Evolutionary conservation across 2,797 vertebrate species (phyloP).

Genomic region (Protonibea diacanthus): DNA sequence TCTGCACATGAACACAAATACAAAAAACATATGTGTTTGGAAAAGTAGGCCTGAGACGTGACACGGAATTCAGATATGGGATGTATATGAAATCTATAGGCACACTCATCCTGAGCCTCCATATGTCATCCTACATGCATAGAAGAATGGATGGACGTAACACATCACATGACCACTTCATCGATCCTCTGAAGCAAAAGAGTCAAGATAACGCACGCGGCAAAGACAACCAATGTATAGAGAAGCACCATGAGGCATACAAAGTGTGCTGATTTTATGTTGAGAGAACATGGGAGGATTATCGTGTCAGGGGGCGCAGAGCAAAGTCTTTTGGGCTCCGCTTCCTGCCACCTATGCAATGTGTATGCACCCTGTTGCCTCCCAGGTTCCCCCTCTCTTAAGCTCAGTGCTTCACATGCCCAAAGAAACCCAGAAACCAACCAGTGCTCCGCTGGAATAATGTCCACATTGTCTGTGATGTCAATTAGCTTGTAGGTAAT

Average conservation of each 20-base stretch:
- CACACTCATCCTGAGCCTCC: not conserved
- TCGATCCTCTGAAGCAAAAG: not conserved
- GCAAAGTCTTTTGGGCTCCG: not conserved
- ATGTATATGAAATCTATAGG: not conserved
- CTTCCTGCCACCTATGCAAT: not conserved
- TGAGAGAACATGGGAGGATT: not conserved
- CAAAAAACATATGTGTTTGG: not conserved
- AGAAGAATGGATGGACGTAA: not conserved
- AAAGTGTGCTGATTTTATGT: not conserved
- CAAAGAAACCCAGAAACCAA: not conserved
- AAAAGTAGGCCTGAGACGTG: not conserved
- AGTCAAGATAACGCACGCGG: not conserved
- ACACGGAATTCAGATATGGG: conserved; percentile 17
- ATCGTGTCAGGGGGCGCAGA: not conserved
- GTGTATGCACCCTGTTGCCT: conserved; percentile 2
- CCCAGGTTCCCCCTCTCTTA: not conserved
- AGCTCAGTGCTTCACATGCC: too few species aligned
- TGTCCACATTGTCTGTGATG: not conserved
- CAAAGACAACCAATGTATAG: conserved; percentile 10
- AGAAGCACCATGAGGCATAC: not conserved
- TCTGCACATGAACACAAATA: not conserved
- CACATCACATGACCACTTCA: not conserved
- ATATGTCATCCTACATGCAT: not conserved
- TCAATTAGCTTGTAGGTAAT: not conserved
- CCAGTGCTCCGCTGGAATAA: not conserved